Percentiles rank a stretch among this genome's conserved stretches.
These are phyloP conservation scores for Hermatobates lingyangjiaoensis DNA, from an alignment of 1,140 invertebrate genomes.

Conservation along the genomic window DNA sequence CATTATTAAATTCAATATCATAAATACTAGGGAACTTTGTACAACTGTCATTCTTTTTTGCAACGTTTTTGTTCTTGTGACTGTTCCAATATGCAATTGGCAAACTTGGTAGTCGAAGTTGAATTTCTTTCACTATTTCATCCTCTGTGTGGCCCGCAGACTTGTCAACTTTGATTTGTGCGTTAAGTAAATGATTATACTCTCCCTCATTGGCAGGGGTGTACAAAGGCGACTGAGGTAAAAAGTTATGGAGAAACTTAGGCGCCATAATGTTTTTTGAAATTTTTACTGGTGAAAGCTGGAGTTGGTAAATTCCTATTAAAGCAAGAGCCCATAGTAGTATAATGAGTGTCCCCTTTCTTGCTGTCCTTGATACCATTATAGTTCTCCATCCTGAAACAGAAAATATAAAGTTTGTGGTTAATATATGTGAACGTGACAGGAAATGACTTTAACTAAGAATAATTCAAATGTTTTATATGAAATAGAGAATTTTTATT, in stretches of 20 bases:
- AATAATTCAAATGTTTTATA: too few relatives aligned
- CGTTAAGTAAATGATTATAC: background rate
- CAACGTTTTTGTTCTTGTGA: constrained; percentile 48
- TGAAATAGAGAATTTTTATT: too few relatives aligned
- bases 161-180: constrained; percentile 40
- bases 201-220: background rate
- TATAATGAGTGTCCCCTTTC: background rate
- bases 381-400: background rate
- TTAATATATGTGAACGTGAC: too few relatives aligned
- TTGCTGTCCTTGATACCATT: background rate
- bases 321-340: background rate
- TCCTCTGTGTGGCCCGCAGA: constrained; percentile 48
- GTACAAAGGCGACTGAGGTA: background rate
- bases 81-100: constrained; percentile 68
- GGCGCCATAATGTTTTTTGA: background rate
- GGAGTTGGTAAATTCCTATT: background rate
- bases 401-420: too few relatives aligned
- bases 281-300: background rate
- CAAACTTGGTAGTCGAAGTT: constrained; percentile 52
- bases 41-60: constrained; percentile 52
- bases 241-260: background rate
- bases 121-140: constrained; percentile 52
- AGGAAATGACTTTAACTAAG: too few relatives aligned
- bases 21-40: constrained; percentile 65
- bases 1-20: constrained; percentile 78